A percentile compares a stretch with the other conserved stretches of the same genome.
Evolutionary conservation across 2,888 invertebrate species (phyloP).

Genomic region (Anthrax anthrax): DNA sequence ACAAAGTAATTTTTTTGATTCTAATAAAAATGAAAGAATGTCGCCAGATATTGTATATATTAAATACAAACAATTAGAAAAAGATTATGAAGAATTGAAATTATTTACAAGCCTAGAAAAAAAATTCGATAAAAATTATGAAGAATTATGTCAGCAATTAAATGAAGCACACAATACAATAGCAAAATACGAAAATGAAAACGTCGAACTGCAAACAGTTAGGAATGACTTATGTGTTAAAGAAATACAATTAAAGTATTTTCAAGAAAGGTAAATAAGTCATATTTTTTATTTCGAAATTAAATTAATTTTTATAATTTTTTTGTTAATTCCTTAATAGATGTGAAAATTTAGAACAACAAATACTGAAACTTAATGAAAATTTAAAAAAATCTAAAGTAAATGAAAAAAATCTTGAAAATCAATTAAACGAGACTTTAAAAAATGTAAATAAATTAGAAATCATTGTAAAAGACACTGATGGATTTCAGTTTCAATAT

Average conservation of each 20-base stretch:
- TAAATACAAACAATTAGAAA: slow-evolving; percentile 38
- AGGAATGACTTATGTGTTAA: slow-evolving; percentile 10
- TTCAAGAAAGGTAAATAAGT: slow-evolving; percentile 7
- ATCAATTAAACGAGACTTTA: slow-evolving; percentile 22
- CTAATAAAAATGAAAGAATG: no score
- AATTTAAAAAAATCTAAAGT: slow-evolving; percentile 24
- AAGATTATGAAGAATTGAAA: slow-evolving; percentile 39
- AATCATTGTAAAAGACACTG: slow-evolving; percentile 23
- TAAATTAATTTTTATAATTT: background rate
- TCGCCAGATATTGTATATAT: no score
- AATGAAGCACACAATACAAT: slow-evolving; percentile 12
- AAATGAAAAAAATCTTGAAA: slow-evolving; percentile 36
- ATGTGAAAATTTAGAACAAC: slow-evolving; percentile 15
- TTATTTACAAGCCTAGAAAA: slow-evolving; percentile 47
- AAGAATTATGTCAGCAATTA: slow-evolving; percentile 15
- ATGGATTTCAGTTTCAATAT: slow-evolving; percentile 37
- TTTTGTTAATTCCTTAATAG: slow-evolving; percentile 12
- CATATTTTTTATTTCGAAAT: background rate
- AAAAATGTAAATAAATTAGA: slow-evolving; percentile 18
- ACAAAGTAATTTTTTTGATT: no score
- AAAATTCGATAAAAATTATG: slow-evolving; percentile 25
- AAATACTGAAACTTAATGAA: slow-evolving; percentile 14
- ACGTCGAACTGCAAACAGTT: slow-evolving; percentile 6
- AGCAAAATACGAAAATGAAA: slow-evolving; percentile 10
- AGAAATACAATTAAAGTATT: slow-evolving; percentile 2